Conservation (phyloP, 2,113 vertebrate genomes). For the Mus pahari region DNA sequence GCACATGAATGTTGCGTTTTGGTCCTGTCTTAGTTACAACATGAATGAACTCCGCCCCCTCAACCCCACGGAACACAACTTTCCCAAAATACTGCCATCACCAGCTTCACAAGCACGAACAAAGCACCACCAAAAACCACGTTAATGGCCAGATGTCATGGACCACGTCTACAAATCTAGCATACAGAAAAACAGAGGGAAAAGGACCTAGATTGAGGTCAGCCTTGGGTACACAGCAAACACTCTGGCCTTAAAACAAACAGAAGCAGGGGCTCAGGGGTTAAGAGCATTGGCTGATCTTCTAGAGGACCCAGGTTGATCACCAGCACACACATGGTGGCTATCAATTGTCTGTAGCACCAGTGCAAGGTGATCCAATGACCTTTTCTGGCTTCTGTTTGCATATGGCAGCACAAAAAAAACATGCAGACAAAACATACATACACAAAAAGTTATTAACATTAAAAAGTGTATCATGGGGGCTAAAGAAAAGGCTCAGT, state of each 20-base stretch:
- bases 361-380: background rate
- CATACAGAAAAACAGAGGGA: background rate
- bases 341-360: background rate
- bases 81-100: background rate
- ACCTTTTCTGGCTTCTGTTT: background rate
- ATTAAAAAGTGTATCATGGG: too few species aligned
- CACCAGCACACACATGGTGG: background rate
- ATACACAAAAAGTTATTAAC: too few species aligned
- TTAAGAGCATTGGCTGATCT: background rate
- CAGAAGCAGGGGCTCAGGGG: background rate
- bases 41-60: background rate
- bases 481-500: too few species aligned
- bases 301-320: background rate
- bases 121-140: constrained; percentile 23
- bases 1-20: background rate
- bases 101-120: background rate
- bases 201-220: background rate
- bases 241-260: background rate
- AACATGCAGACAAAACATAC: background rate
- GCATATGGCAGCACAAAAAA: background rate
- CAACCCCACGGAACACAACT: background rate
- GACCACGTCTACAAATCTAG: background rate
- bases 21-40: background rate
- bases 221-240: background rate
- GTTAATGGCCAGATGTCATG: background rate